These are phyloP conservation scores for Drosophila mayri DNA, from an alignment of 1,140 invertebrate species.

Conservation along the genomic window DNA sequence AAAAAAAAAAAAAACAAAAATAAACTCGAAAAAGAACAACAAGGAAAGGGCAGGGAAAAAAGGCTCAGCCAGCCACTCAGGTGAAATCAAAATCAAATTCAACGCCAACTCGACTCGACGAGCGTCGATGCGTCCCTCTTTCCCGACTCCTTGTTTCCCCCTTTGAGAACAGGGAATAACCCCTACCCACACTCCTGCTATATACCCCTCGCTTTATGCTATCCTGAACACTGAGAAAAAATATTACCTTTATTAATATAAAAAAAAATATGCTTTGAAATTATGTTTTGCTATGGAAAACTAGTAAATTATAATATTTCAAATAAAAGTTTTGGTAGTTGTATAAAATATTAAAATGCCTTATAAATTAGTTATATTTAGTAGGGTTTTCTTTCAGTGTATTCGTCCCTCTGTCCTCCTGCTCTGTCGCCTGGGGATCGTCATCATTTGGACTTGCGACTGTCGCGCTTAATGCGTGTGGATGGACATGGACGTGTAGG, in stretches of 20 bases:
- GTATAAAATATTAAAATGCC: not conserved
- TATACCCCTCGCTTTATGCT: conserved; percentile 14
- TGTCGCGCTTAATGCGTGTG: conserved; percentile 82
- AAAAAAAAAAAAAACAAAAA: conserved; percentile 21
- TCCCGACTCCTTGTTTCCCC: conserved; percentile 16
- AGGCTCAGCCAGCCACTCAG: conserved; percentile 70
- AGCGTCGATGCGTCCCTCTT: conserved; percentile 2
- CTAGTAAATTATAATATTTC: not conserved
- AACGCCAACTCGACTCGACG: conserved; percentile 67
- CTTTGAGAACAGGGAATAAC: conserved; percentile 3
- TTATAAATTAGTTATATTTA: fast-evolving
- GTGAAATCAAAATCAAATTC: conserved; percentile 84
- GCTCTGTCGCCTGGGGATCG: conserved; percentile 31
- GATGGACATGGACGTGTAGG: conserved; percentile 82
- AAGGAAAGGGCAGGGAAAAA: conserved; percentile 22
- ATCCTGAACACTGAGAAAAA: not conserved
- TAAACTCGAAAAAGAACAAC: conserved; percentile 14
- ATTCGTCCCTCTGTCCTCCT: conserved; percentile 10
- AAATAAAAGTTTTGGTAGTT: not conserved
- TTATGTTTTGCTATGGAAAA: not conserved
- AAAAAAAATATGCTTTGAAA: not conserved
- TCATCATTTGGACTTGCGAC: conserved; percentile 82
- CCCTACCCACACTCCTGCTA: conserved; percentile 27
- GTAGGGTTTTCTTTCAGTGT: not conserved
- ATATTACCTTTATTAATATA: no score